Evolutionary conservation across 2,113 vertebrate species (phyloP), one percentile per base, ranked within the genome.

Genomic region (Nansenia antarctica): DNA sequence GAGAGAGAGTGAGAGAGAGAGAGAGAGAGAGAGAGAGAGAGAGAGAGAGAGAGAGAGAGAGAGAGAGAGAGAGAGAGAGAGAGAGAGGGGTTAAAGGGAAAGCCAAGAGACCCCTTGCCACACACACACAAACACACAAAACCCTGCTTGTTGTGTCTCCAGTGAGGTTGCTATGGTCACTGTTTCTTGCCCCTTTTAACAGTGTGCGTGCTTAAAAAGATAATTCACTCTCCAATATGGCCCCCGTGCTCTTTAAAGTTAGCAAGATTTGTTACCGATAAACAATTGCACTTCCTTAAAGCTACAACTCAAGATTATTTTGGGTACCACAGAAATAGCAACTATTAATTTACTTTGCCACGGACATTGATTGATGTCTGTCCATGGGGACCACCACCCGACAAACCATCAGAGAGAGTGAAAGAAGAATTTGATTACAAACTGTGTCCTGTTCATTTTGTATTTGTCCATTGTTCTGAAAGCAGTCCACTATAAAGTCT

Each of bases 41-140:
- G 1, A 55, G 22, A 32, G 22, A 59, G 15, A 32, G 20, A 11
- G n/a, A 22, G 20, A 69, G 5, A 70, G 24, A 53, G 22, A 52
- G 32, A 24, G 49, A 30, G 32, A n/a, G 29, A 29, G 70, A 70
- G 74, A 70, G 47, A 30, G 70, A 67, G 47, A 55, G 37, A 47
- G 42, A n/a, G 12, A 47, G 42, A n/a, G 42, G n/a, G 42, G 42
- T 47, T 47, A 47, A 47, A n/a, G 72, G 64, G 62, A 55, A 71
- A 68, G 57, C 47, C 31, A 66, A 70, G 62, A 6, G 26, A 54
- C 74, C 14, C 49, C 66, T 62, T 64, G 1, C 74, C 76, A 59
- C 67, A 65, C 64, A 65, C 71, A 89, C 87, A 90, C 76, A 59
- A 65, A 65, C 64, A 65, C 71, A 89, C 87, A 90, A 90, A 86